Percentiles rank a stretch among this genome's conserved stretches.
Evolutionary conservation across 2,797 vertebrate species (phyloP).

Genomic region (Danionella dracula): DNA sequence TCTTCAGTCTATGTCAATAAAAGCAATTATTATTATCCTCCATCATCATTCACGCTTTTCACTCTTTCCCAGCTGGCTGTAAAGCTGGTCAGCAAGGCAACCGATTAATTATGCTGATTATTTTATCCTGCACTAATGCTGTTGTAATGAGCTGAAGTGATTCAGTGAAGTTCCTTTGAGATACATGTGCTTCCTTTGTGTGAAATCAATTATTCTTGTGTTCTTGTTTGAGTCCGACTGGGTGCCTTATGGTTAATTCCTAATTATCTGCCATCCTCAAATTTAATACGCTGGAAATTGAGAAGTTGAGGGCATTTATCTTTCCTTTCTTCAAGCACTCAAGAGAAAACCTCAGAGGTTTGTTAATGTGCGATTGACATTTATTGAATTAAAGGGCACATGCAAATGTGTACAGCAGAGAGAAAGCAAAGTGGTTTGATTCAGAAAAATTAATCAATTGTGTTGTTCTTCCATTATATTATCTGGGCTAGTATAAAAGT

Average conservation of each 20-base stretch:
- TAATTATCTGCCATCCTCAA: neutral
- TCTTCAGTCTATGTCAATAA: neutral
- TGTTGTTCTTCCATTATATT: neutral
- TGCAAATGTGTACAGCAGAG: neutral
- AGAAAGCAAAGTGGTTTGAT: neutral
- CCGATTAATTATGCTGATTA: constrained; percentile 8
- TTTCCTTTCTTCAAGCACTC: neutral
- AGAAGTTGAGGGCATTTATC: neutral
- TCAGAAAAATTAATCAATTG: neutral
- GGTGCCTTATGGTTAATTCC: neutral
- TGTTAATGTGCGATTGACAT: neutral
- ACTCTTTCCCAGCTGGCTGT: neutral
- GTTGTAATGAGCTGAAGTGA: neutral
- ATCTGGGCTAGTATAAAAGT: neutral
- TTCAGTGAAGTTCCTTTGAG: neutral
- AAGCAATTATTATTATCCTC: neutral
- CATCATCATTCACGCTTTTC: neutral
- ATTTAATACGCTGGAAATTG: neutral
- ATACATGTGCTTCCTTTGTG: neutral
- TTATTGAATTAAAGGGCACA: neutral
- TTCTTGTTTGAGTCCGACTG: neutral
- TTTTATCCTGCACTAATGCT: neutral
- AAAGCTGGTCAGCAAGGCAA: neutral
- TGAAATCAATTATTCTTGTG: neutral
- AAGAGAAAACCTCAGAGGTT: neutral